phyloP scores from a whole-genome alignment of 2,797 vertebrate species.

The Coreius guichenoti region DNA sequence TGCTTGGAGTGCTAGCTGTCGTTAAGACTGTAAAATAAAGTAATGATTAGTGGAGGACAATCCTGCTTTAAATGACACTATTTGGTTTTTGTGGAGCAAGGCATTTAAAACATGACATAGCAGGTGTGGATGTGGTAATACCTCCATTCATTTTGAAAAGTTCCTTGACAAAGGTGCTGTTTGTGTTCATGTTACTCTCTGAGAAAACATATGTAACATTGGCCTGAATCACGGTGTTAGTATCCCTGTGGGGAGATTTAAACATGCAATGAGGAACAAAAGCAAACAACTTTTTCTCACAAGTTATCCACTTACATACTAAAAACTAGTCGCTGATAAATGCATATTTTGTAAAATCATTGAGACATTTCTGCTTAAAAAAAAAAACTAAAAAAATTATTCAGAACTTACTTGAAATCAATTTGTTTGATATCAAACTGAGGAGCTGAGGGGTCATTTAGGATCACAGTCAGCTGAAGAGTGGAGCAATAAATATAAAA shows the following conservation, averaged over 20 bases:
- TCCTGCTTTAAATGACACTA: not conserved
- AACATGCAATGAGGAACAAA: not conserved
- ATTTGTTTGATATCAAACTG: not conserved
- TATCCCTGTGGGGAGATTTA: not conserved
- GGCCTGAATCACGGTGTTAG: not conserved
- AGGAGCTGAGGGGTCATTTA: not conserved
- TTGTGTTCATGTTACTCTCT: not conserved
- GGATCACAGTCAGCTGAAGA: not conserved
- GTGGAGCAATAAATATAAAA: not conserved
- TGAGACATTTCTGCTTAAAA: not conserved
- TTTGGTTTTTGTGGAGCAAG: not conserved
- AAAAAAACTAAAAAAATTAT: too few relatives aligned
- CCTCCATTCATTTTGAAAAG: not conserved
- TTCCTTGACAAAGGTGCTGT: not conserved
- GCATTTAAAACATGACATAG: not conserved
- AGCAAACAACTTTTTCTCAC: not conserved
- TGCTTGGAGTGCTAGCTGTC: not conserved
- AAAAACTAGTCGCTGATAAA: not conserved
- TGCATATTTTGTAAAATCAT: not conserved
- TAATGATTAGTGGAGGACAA: not conserved
- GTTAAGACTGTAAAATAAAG: not conserved
- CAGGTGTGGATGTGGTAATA: not conserved
- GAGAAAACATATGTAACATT: slow-evolving; percentile 18
- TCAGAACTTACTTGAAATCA: not conserved
- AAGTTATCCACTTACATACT: not conserved